phyloP scores from a whole-genome alignment of 2,797 vertebrate genomes.

The Emys orbicularis region DNA sequence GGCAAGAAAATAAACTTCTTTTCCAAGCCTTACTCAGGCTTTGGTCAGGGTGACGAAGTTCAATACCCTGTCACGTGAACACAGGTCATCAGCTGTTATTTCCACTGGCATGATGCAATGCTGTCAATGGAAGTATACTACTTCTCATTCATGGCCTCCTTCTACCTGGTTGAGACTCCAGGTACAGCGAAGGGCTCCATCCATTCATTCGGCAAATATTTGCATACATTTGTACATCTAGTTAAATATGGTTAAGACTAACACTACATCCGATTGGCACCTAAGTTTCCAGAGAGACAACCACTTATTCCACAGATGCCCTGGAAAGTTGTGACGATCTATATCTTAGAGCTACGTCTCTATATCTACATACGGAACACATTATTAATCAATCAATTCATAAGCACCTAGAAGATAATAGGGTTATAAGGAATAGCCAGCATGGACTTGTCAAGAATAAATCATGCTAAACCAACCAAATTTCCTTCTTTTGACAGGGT shows the following conservation, averaged over 20 bases:
- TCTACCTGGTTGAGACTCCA: accelerated
- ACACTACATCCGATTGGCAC: not conserved
- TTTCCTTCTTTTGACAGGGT: not conserved
- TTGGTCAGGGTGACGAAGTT: not conserved
- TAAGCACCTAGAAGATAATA: not conserved
- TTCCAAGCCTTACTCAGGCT: not conserved
- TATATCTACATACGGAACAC: not conserved
- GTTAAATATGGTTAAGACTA: not conserved
- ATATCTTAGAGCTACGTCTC: not conserved
- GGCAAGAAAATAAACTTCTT: not conserved
- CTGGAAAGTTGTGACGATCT: not conserved
- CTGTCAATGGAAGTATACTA: not conserved
- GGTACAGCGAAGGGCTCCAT: not conserved
- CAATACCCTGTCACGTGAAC: not conserved
- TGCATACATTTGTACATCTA: not conserved
- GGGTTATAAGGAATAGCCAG: not conserved
- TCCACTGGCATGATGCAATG: not conserved
- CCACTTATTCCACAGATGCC: not conserved
- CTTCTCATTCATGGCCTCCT: not conserved
- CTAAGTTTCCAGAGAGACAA: not conserved
- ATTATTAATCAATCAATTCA: not conserved
- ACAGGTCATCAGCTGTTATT: not conserved
- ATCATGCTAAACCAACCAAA: not conserved
- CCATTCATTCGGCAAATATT: not conserved
- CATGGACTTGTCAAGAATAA: not conserved